Evolutionary conservation across 2,113 vertebrate genomes (phyloP).

Genomic region (Oceanodroma tethys): DNA sequence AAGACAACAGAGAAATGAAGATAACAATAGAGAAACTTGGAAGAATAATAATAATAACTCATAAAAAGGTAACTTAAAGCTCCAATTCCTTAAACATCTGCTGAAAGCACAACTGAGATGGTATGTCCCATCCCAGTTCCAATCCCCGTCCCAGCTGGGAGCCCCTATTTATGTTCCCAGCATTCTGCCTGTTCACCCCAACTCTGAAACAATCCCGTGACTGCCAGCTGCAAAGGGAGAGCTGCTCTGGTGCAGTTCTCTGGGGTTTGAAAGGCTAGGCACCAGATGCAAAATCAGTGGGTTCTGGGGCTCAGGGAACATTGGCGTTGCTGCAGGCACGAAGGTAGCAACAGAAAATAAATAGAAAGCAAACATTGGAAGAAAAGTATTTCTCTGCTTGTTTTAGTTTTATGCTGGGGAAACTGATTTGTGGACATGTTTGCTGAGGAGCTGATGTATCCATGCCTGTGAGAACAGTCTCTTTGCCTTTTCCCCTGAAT

Average conservation of each 20-base stretch:
- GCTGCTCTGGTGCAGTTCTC: background rate
- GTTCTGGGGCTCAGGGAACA: background rate
- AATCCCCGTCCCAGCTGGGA: background rate
- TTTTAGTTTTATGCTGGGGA: background rate
- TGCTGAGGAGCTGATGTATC: background rate
- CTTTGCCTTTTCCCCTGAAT: background rate
- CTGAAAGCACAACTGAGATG: background rate
- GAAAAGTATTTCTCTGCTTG: background rate
- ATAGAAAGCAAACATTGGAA: background rate
- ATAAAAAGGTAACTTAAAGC: background rate
- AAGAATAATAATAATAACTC: background rate
- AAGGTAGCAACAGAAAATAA: conserved; percentile 44
- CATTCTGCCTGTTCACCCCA: background rate
- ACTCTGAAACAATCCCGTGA: background rate
- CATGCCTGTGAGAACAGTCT: background rate
- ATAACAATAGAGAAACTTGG: background rate
- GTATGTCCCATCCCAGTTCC: background rate
- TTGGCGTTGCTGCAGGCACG: background rate
- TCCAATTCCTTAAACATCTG: background rate
- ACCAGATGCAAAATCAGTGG: background rate
- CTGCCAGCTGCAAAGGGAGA: background rate
- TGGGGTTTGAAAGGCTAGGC: background rate
- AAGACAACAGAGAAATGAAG: background rate
- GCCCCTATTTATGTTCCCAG: background rate
- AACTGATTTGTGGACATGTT: background rate